phyloP scores from a whole-genome alignment of 2,888 invertebrate genomes.

The Cryptocephalus primarius region DNA sequence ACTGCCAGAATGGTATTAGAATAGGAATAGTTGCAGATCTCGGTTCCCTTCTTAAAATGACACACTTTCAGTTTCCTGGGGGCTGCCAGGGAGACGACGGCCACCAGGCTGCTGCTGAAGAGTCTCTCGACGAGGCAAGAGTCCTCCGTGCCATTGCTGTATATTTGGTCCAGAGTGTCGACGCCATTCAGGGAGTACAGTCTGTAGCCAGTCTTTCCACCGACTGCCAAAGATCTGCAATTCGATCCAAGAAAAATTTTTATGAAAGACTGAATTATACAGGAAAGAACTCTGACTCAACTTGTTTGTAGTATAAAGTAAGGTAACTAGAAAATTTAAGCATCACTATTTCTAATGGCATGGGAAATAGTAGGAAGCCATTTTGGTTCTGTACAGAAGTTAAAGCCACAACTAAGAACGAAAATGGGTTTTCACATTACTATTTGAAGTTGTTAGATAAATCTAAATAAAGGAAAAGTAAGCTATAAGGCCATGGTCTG shows the following conservation, averaged over 20 bases:
- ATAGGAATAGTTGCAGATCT: conserved; percentile 93
- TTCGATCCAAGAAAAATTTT: not conserved
- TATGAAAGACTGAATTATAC: too few species aligned
- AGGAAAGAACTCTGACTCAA: too few species aligned
- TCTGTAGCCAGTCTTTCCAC: conserved; percentile 82
- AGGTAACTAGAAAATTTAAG: too few species aligned
- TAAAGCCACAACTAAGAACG: too few species aligned
- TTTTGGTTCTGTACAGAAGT: too few species aligned
- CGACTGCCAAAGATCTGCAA: conserved; percentile 79
- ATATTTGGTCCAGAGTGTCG: conserved; percentile 81
- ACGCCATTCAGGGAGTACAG: conserved; percentile 74
- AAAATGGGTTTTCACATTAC: too few species aligned
- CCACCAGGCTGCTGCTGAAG: conserved; percentile 94
- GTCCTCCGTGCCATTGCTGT: conserved; percentile 75
- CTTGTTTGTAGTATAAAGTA: too few species aligned
- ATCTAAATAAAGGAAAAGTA: too few species aligned
- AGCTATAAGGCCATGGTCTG: too few species aligned
- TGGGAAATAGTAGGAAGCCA: too few species aligned
- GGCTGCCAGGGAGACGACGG: conserved; percentile 83
- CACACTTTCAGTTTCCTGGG: conserved; percentile 89
- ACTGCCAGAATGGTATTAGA: conserved; percentile 93
- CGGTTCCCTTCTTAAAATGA: conserved; percentile 95
- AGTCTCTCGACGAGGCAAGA: conserved; percentile 89
- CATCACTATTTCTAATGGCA: too few species aligned
- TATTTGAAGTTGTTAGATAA: too few species aligned